These are phyloP conservation scores for Lumbricus terrestris DNA, from an alignment of 2,888 invertebrate genomes.

Conservation along the genomic window DNA sequence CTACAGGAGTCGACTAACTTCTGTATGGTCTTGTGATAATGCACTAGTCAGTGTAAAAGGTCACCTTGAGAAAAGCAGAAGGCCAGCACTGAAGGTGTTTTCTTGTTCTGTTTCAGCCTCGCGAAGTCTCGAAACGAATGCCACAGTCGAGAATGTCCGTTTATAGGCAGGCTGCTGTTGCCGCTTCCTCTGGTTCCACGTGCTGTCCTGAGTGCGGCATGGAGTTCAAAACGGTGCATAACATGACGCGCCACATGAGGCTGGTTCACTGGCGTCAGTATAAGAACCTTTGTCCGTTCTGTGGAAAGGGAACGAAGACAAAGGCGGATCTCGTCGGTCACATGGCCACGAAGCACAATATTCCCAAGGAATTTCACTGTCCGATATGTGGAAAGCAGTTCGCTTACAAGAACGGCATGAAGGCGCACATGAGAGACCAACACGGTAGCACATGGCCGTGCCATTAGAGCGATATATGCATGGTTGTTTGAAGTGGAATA, in stretches of 20 bases:
- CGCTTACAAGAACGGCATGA: background rate
- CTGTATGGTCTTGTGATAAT: background rate
- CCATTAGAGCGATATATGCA: no score
- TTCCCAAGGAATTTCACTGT: background rate
- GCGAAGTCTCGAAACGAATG: background rate
- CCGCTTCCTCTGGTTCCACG: background rate
- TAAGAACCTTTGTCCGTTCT: background rate
- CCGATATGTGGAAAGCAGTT: background rate
- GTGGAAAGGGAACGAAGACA: background rate
- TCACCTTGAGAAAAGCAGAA: background rate
- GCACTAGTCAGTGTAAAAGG: background rate
- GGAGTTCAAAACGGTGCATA: conserved; percentile 3
- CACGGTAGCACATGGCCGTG: background rate
- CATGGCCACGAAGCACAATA: conserved; percentile 3
- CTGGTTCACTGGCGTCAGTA: background rate
- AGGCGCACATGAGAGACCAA: background rate
- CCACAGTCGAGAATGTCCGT: background rate
- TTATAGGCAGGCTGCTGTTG: background rate
- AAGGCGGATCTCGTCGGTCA: background rate
- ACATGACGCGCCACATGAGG: background rate
- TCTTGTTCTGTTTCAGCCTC: conserved; percentile 3
- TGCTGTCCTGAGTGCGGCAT: background rate
- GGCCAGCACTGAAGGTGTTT: background rate
- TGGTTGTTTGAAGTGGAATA: background rate
- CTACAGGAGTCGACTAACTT: background rate